A percentile compares a stretch with the other conserved stretches of the same genome.
Conservation (phyloP, 1,140 invertebrate species). For the Drosophila malerkotliana region DNA sequence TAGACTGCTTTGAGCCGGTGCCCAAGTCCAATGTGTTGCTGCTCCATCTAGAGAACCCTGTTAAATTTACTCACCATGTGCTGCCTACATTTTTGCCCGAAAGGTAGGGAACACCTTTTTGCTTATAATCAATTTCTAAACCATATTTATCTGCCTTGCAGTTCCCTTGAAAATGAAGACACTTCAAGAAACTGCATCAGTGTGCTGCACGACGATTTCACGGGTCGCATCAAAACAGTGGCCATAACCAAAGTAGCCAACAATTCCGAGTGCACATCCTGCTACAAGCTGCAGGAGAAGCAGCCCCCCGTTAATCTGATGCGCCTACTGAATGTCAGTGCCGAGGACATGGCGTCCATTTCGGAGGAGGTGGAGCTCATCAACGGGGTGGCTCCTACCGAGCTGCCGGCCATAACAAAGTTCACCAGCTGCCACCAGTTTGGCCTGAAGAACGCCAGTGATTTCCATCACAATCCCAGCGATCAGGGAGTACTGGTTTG, state of each 20-base stretch:
- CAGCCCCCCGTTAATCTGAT: constrained; percentile 59
- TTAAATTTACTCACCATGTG: constrained; percentile 86
- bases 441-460: constrained; percentile 51
- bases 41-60: constrained; percentile 86
- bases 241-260: constrained; percentile 32
- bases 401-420: constrained; percentile 57
- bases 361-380: constrained; percentile 72
- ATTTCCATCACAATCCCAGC: constrained; percentile 35
- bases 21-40: constrained; percentile 85
- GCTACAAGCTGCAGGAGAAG: constrained; percentile 68
- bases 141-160: neutral
- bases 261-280: constrained; percentile 46
- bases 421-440: constrained; percentile 77
- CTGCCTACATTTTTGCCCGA: constrained; percentile 85
- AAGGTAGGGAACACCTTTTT: constrained; percentile 30
- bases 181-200: constrained; percentile 63
- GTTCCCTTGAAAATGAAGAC: constrained; percentile 11
- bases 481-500: constrained; percentile 81
- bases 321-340: constrained; percentile 62
- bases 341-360: constrained; percentile 73
- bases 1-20: constrained; percentile 85
- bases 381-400: constrained; percentile 26
- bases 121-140: neutral
- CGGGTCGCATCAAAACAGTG: constrained; percentile 72
- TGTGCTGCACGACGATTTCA: constrained; percentile 69